phyloP scores from a whole-genome alignment of 2,113 vertebrate genomes.

The Haliaeetus leucogaster region DNA sequence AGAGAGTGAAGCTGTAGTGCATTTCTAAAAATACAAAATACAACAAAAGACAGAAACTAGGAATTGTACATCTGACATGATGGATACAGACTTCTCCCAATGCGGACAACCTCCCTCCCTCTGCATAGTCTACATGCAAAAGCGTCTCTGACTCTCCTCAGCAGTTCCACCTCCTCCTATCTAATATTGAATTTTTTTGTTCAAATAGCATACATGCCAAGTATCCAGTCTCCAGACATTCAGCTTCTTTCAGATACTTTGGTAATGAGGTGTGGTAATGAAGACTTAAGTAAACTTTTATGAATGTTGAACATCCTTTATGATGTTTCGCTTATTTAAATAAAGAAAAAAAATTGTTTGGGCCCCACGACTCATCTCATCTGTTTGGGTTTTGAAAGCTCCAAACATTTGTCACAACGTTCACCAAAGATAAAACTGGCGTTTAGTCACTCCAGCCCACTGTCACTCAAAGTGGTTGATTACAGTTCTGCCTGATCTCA shows the following conservation, averaged over 20 bases:
- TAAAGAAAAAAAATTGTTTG: neutral
- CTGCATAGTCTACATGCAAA: neutral
- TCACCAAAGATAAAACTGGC: neutral
- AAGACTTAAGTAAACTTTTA: neutral
- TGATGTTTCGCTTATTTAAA: neutral
- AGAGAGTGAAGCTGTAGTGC: neutral
- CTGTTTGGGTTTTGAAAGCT: neutral
- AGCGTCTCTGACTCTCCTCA: neutral
- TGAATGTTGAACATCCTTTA: neutral
- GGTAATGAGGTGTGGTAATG: neutral
- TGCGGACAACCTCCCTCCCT: neutral
- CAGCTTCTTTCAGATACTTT: neutral
- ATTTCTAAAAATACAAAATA: neutral
- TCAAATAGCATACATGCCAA: neutral
- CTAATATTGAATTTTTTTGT: neutral
- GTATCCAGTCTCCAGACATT: neutral
- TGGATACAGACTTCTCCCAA: neutral
- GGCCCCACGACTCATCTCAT: neutral
- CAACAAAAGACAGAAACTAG: neutral
- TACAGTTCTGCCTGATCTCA: neutral
- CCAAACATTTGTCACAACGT: neutral
- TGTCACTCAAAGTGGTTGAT: neutral
- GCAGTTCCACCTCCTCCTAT: neutral
- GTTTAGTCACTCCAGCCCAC: neutral
- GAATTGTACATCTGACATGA: neutral